phyloP scores from a whole-genome alignment of 2,888 invertebrate genomes.

The Stenotaenia linearis region DNA sequence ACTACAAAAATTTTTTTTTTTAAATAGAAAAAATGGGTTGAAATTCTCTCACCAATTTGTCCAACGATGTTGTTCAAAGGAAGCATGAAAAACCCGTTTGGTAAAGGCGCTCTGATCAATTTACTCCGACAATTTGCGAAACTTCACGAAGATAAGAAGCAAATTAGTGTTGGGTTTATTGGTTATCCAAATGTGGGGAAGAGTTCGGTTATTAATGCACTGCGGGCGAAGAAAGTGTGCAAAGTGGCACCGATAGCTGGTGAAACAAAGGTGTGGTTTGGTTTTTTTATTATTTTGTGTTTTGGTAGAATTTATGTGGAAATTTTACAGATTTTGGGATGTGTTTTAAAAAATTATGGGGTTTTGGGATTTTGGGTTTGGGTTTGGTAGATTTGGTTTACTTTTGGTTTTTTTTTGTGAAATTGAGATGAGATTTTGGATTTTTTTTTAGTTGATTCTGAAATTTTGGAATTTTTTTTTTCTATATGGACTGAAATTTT shows the following conservation, averaged over 20 bases:
- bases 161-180: constrained; percentile 97
- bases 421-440: too few relatives aligned
- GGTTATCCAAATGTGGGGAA: constrained; percentile 99
- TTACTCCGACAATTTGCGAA: constrained; percentile 91
- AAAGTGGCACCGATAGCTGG: constrained; percentile 98
- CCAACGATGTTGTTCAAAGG: constrained; percentile 98
- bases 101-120: constrained; percentile 94
- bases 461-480: too few relatives aligned
- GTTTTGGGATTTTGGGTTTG: too few relatives aligned
- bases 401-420: too few relatives aligned
- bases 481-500: too few relatives aligned
- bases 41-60: constrained; percentile 85
- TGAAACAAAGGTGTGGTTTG: constrained; percentile 57
- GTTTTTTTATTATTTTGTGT: too few relatives aligned
- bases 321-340: too few relatives aligned
- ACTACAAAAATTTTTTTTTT: constrained; percentile 29
- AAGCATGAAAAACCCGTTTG: constrained; percentile 96
- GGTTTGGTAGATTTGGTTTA: too few relatives aligned
- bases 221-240: constrained; percentile 94
- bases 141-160: constrained; percentile 91
- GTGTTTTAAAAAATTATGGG: too few relatives aligned
- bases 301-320: too few relatives aligned
- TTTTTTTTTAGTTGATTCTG: too few relatives aligned
- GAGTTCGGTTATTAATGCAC: constrained; percentile 94
- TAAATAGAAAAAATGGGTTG: constrained; percentile 81